Base-by-base conservation (phyloP, 2,888 invertebrate species). In the Rotaria sp. region DNA sequence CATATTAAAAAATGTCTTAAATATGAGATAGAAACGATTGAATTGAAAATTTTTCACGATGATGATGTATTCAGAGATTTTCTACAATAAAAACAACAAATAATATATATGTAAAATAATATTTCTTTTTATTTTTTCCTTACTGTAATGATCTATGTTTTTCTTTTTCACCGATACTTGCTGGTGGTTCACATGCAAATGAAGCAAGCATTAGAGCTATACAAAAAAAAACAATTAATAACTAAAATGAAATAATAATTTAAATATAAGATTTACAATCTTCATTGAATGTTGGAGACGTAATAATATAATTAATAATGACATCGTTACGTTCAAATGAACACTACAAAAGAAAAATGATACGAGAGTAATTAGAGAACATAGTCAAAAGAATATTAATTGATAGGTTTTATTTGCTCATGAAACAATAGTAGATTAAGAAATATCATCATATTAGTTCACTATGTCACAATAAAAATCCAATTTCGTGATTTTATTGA, bases 281-380 rank as follows among this genome's bases (percentile, higher is more conserved):
- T 85, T 86, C 86, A 55, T 74, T 85, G 26, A 86, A 84, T 59
- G 85, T 57, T n/a, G 86, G 86, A 48, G 50, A 41, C 26, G 86
- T 86, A 18, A 84, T 59, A 24, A 86, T 41, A 85, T 85, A 86
- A 55, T 80, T 85, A 30, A 48, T 74, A 30, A 86, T 52, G 7
- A 18, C 84, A 50, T 50, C 59, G 26, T 74, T 52, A 15, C 74
- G 84, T n/a, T 41, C 11, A 85, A 52, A 86, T 52, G 59, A 55
- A 52, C 59, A n/a, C 86, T 86, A 24, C 24, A 38, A 84, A 55
- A 48, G 1, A 30, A 84, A 52, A 21, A 50, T n/a, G n/a, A 41
- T 26, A 84, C 11, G 5, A 59, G 3, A 48, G 1, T 2, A 11
- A 48, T n/a, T 74, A 5, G 45, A 45, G 11, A 8, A 11, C 45